These are phyloP conservation scores for Pogonocherus hispidulus DNA, from an alignment of 2,888 invertebrate species.

Conservation along the genomic window DNA sequence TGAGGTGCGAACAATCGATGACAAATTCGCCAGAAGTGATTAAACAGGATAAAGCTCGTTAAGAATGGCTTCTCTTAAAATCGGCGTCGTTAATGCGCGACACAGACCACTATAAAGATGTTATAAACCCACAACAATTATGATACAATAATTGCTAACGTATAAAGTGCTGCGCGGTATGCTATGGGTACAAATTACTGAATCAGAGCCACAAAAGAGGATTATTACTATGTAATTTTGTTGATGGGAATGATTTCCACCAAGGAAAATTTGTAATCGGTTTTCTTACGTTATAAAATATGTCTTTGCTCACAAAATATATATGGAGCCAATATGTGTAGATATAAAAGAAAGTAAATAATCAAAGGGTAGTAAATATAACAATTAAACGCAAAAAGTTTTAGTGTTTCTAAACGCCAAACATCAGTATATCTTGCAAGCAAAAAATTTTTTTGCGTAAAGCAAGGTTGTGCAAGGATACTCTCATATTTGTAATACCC, in stretches of 20 bases:
- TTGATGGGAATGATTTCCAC: neutral
- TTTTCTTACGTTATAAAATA: too few relatives aligned
- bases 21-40: neutral
- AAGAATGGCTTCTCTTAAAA: neutral
- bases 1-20: neutral
- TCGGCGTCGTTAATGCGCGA: neutral
- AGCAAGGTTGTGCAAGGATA: too few relatives aligned
- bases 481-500: too few relatives aligned
- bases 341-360: too few relatives aligned
- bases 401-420: too few relatives aligned
- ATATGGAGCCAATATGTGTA: too few relatives aligned
- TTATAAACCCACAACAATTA: constrained; percentile 13
- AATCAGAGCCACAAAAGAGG: constrained; percentile 10
- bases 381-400: too few relatives aligned
- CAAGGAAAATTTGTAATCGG: neutral
- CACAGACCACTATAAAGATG: neutral
- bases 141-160: constrained; percentile 10
- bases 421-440: too few relatives aligned
- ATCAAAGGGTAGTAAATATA: too few relatives aligned
- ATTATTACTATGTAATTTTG: constrained; percentile 14
- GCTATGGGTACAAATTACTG: constrained; percentile 14
- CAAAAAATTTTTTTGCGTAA: too few relatives aligned
- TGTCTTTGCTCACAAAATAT: too few relatives aligned
- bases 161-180: constrained; percentile 14
- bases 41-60: neutral